Evolutionary conservation across 2,797 vertebrate species (phyloP).

Genomic region (Gymnopithys bicolor): DNA sequence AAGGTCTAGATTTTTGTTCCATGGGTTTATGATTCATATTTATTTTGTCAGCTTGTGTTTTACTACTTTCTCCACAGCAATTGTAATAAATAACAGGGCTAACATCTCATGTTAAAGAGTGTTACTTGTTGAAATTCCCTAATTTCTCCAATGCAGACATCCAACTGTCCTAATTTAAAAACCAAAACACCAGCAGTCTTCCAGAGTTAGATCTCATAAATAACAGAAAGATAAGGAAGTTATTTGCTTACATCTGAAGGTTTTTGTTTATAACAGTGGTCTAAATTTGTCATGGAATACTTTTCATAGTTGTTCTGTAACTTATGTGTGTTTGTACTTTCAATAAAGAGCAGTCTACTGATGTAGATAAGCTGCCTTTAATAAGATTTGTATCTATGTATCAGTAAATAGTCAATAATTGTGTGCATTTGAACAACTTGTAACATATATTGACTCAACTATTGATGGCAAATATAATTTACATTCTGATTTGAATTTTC

Average conservation of each 20-base stretch:
- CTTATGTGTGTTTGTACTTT: background rate
- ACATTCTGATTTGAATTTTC: background rate
- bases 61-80: background rate
- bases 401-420: background rate
- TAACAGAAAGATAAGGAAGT: background rate
- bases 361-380: background rate
- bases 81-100: background rate
- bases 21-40: background rate
- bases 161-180: background rate
- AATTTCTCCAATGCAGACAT: background rate
- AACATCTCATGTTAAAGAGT: background rate
- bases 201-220: background rate
- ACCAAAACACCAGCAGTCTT: background rate
- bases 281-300: background rate
- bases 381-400: background rate
- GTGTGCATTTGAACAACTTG: background rate
- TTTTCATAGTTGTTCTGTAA: background rate
- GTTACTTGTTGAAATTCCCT: background rate
- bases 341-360: background rate
- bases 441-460: background rate
- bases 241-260: background rate
- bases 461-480: background rate
- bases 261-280: background rate
- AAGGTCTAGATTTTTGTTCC: background rate
- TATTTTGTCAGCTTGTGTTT: background rate